Percentiles rank a stretch among this genome's conserved stretches.
Evolutionary conservation across 1,140 invertebrate genomes (phyloP).

Genomic region (Ips nitidus): DNA sequence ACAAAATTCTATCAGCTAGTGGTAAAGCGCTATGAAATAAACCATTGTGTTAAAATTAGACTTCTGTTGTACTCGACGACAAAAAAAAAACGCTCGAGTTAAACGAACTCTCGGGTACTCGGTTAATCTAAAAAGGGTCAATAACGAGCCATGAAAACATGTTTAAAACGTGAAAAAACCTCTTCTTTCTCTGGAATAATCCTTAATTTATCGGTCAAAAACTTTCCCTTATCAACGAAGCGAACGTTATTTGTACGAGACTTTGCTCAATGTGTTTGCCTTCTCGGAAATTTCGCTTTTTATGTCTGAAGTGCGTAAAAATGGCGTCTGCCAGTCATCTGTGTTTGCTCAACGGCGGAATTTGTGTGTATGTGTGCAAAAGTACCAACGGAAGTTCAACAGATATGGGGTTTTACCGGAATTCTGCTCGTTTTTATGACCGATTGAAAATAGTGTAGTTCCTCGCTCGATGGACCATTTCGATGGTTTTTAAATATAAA

Average conservation of each 20-base stretch:
- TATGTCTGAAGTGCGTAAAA: slow-evolving; percentile 30
- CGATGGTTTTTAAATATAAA: too few relatives aligned
- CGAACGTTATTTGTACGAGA: slow-evolving; percentile 22
- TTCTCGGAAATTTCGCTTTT: slow-evolving; percentile 27
- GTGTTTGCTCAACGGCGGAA: slow-evolving; percentile 18
- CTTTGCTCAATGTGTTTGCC: slow-evolving; percentile 11
- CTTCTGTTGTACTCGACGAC: slow-evolving; percentile 1
- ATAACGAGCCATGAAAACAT: slow-evolving; percentile 42
- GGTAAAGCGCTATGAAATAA: slow-evolving; percentile 29
- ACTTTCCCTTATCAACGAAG: slow-evolving; percentile 34
- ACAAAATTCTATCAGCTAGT: slow-evolving; percentile 17
- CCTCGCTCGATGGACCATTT: too few relatives aligned
- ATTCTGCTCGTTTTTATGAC: slow-evolving; percentile 1
- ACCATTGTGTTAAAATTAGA: slow-evolving; percentile 31
- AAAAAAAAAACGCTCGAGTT: slow-evolving; percentile 39
- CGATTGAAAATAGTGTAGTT: too few relatives aligned
- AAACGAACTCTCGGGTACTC: slow-evolving; percentile 31
- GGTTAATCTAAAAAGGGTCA: slow-evolving; percentile 43
- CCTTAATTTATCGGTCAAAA: slow-evolving; percentile 40
- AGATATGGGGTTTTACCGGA: slow-evolving; percentile 18
- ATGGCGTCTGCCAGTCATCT: slow-evolving; percentile 9
- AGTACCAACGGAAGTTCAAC: slow-evolving; percentile 22
- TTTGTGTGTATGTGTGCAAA: slow-evolving; percentile 7
- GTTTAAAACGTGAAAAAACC: slow-evolving; percentile 38
- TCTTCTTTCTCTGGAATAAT: slow-evolving; percentile 33